A percentile compares a stretch with the other conserved stretches of the same genome.
phyloP scores from a whole-genome alignment of 2,797 vertebrate genomes.

The Oreortyx pictus region DNA sequence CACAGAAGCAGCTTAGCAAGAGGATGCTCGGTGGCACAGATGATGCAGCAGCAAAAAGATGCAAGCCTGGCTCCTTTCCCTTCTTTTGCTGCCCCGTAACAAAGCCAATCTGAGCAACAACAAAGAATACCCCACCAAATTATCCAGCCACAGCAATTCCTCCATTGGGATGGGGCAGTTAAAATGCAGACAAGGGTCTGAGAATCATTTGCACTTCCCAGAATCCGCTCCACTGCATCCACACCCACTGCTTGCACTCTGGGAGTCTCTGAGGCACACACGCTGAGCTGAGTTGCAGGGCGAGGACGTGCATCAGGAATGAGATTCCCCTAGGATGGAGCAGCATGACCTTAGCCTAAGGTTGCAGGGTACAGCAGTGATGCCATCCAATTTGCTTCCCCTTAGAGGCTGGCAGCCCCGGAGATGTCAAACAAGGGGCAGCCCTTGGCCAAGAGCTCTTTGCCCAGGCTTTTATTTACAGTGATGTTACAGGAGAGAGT shows the following conservation, averaged over 20 bases:
- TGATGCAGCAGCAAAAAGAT: neutral
- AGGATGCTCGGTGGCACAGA: neutral
- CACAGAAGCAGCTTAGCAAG: neutral
- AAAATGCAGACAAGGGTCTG: neutral
- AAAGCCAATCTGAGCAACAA: neutral
- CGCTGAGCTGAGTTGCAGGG: neutral
- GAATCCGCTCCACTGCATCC: fast-evolving
- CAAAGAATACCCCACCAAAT: too few relatives aligned
- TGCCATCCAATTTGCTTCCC: neutral
- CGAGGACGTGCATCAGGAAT: neutral
- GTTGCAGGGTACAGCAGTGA: fast-evolving
- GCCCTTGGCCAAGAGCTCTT: fast-evolving
- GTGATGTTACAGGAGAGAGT: fast-evolving
- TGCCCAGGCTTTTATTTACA: neutral
- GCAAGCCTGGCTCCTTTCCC: neutral
- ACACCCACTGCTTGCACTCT: neutral
- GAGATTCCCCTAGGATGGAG: neutral
- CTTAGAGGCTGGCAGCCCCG: fast-evolving
- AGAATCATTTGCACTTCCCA: neutral
- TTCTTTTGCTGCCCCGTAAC: neutral
- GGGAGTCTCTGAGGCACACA: neutral
- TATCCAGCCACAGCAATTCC: fast-evolving
- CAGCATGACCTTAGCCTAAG: fast-evolving
- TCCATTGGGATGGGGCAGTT: neutral
- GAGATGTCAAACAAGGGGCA: neutral